Conservation (phyloP, 2,797 vertebrate genomes). For the Leptodactylus fallax region DNA sequence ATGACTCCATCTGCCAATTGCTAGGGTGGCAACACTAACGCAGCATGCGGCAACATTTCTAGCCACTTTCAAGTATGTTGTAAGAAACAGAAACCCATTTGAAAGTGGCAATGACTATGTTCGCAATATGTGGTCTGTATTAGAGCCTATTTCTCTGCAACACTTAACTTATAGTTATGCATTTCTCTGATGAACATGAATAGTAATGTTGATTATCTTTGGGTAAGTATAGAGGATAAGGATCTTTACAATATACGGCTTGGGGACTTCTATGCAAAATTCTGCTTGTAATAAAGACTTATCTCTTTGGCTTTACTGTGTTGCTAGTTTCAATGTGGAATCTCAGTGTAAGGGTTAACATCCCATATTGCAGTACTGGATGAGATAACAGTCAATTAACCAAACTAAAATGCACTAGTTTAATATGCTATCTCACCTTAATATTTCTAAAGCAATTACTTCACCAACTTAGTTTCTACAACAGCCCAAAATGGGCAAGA, state of each 20-base stretch:
- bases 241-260: no score
- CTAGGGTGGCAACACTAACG: no score
- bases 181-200: no score
- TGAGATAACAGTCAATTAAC: not conserved
- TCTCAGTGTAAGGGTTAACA: not conserved
- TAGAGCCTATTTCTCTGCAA: not conserved
- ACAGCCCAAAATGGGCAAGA: not conserved
- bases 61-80: not conserved
- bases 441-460: conserved; percentile 17
- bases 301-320: no score
- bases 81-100: not conserved
- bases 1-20: no score
- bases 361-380: not conserved
- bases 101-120: not conserved
- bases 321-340: not conserved
- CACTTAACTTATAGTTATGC: no score
- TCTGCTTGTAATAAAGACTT: no score
- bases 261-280: no score
- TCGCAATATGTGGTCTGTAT: not conserved
- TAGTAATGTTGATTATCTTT: no score
- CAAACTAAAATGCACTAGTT: not conserved
- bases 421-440: conserved; percentile 1
- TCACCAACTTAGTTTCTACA: not conserved
- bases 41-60: no score
- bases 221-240: no score